These are phyloP conservation scores for Chaetorhynchus papuensis DNA, from an alignment of 2,113 vertebrate species.

Conservation along the genomic window DNA sequence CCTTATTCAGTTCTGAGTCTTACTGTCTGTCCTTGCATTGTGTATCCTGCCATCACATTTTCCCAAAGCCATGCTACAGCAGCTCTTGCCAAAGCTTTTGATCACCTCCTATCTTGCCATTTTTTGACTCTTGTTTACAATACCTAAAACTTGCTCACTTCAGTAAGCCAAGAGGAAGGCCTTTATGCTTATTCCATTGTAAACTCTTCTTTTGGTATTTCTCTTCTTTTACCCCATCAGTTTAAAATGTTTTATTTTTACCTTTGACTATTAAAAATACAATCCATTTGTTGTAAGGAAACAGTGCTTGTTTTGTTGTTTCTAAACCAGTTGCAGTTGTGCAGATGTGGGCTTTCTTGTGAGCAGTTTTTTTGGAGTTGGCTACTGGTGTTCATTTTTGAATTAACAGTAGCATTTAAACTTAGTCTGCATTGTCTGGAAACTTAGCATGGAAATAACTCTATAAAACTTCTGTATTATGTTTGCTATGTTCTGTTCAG, in stretches of 20 bases:
- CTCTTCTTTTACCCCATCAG: neutral
- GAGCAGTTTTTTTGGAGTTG: neutral
- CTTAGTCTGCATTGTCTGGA: neutral
- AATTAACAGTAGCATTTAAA: neutral
- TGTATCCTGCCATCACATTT: neutral
- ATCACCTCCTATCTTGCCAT: neutral
- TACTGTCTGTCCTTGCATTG: rapidly evolving
- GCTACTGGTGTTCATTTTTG: neutral
- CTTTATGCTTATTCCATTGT: neutral
- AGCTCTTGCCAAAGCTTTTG: neutral
- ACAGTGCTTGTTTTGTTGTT: neutral
- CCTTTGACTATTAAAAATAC: neutral
- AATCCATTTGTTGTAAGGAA: neutral
- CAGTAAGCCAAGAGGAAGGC: neutral
- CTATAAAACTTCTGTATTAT: neutral
- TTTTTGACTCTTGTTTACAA: neutral
- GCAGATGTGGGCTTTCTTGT: neutral
- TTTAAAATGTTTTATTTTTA: neutral
- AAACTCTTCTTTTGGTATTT: neutral
- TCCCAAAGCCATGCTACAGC: neutral
- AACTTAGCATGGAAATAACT: neutral
- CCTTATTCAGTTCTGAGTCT: neutral
- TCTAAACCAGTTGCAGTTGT: neutral
- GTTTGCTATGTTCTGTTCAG: neutral
- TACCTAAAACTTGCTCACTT: neutral